Percentiles rank a stretch among this genome's conserved stretches.
Evolutionary conservation across 2,797 vertebrate species (phyloP).

Genomic region (Pseudomugil tenellus): DNA sequence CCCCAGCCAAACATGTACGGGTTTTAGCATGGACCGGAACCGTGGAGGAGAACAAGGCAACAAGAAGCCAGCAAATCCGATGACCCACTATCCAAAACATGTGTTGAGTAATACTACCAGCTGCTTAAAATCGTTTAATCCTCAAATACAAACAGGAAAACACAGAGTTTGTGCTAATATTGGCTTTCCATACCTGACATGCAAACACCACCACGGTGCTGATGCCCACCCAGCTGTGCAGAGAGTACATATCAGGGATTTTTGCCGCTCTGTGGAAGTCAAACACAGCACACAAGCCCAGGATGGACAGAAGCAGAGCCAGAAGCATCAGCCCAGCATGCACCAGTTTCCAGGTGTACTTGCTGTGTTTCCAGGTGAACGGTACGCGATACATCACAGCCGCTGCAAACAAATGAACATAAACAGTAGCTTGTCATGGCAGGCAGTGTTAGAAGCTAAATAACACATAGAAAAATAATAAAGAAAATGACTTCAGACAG

Average conservation of each 20-base stretch:
- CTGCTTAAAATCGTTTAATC: not conserved
- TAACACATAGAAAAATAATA: too few species aligned
- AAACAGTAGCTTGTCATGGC: not conserved
- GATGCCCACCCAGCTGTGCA: slow-evolving; percentile 54
- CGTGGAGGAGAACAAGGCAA: slow-evolving; percentile 25
- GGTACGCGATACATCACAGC: slow-evolving; percentile 22
- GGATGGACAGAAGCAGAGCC: slow-evolving; percentile 26
- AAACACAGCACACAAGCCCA: slow-evolving; percentile 41
- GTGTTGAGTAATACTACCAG: not conserved
- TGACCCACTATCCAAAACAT: slow-evolving; percentile 21
- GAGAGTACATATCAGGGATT: slow-evolving; percentile 28
- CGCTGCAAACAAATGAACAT: slow-evolving; percentile 15
- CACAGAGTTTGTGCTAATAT: too few species aligned
- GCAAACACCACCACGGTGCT: slow-evolving; percentile 30
- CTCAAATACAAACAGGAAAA: not conserved
- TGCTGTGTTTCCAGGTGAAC: slow-evolving; percentile 48
- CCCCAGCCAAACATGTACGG: slow-evolving; percentile 39
- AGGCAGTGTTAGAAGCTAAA: not conserved
- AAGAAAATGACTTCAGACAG: too few species aligned
- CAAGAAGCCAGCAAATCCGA: slow-evolving; percentile 41
- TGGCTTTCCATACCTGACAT: slow-evolving; percentile 23
- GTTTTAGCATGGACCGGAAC: slow-evolving; percentile 28
- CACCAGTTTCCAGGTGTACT: slow-evolving; percentile 37
- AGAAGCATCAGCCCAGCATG: slow-evolving; percentile 43
- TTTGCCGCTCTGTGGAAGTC: slow-evolving; percentile 20